Evolutionary conservation across 2,888 invertebrate species (phyloP).

Genomic region (Suillia variegata): DNA sequence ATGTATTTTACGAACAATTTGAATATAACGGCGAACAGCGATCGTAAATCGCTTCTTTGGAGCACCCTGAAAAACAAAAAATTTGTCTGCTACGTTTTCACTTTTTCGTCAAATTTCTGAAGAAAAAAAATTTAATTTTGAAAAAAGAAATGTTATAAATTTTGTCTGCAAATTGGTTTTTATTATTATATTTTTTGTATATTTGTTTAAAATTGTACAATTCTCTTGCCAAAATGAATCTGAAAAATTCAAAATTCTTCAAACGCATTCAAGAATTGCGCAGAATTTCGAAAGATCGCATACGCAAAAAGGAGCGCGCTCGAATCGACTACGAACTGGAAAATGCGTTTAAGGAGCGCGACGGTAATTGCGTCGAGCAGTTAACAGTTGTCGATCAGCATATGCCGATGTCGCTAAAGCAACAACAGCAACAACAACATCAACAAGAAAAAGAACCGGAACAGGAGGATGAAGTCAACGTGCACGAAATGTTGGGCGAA

Average conservation of each 20-base stretch:
- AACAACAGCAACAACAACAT: neutral
- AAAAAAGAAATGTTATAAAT: constrained; percentile 17
- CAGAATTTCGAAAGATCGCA: constrained; percentile 45
- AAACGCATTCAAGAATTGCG: constrained; percentile 53
- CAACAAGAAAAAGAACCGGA: neutral
- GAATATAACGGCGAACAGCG: no score
- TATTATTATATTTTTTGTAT: neutral
- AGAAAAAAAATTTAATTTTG: constrained; percentile 14
- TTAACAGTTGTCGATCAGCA: neutral
- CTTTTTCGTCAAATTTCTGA: constrained; percentile 23
- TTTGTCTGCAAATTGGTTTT: constrained; percentile 7
- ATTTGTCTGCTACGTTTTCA: constrained; percentile 11
- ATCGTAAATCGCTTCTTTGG: no score
- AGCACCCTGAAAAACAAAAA: constrained; percentile 13
- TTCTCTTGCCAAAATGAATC: constrained; percentile 40
- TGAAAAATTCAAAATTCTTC: constrained; percentile 55
- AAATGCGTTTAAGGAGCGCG: constrained; percentile 27
- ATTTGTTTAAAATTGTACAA: neutral
- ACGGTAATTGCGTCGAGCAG: constrained; percentile 16
- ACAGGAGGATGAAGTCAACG: neutral
- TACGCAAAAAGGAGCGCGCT: constrained; percentile 31
- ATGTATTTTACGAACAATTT: no score
- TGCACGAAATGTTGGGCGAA: constrained; percentile 21
- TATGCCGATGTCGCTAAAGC: neutral
- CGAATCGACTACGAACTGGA: constrained; percentile 27